phyloP scores from a whole-genome alignment of 1,140 invertebrate species.

The Drosophila mojavensis region DNA sequence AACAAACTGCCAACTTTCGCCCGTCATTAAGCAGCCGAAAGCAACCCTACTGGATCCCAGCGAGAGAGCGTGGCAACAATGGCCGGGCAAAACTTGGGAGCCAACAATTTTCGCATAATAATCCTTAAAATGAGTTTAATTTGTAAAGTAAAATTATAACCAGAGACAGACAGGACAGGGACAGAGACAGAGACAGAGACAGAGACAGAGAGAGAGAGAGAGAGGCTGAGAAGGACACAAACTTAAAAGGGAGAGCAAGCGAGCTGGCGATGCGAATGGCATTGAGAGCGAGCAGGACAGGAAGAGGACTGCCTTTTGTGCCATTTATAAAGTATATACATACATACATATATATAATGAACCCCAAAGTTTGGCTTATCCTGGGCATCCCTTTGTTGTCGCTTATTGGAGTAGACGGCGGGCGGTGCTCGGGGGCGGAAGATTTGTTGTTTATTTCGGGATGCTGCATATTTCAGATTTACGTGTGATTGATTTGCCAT shows the following conservation, averaged over 20 bases:
- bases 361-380: conserved; percentile 45
- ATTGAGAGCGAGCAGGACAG: not conserved
- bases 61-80: conserved; percentile 43
- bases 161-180: conserved; percentile 8
- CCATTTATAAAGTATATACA: conserved; percentile 35
- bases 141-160: conserved; percentile 76
- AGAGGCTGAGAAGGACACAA: not conserved
- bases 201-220: conserved; percentile 1
- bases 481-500: conserved; percentile 67
- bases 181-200: not conserved
- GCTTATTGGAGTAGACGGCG: not conserved
- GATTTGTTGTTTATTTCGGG: conserved; percentile 19
- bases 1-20: conserved; percentile 33
- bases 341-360: conserved; percentile 34
- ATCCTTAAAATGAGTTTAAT: conserved; percentile 83
- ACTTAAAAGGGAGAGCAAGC: not conserved
- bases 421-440: not conserved
- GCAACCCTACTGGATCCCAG: no score
- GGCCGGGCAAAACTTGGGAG: conserved; percentile 56
- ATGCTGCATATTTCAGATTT: conserved; percentile 59
- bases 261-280: not conserved
- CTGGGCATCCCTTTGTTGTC: conserved; percentile 38
- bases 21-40: conserved; percentile 22
- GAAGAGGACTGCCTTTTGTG: conserved; percentile 28
- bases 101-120: conserved; percentile 81